Conservation (phyloP, 2,888 invertebrate genomes). For the Lacanobia oleracea region DNA sequence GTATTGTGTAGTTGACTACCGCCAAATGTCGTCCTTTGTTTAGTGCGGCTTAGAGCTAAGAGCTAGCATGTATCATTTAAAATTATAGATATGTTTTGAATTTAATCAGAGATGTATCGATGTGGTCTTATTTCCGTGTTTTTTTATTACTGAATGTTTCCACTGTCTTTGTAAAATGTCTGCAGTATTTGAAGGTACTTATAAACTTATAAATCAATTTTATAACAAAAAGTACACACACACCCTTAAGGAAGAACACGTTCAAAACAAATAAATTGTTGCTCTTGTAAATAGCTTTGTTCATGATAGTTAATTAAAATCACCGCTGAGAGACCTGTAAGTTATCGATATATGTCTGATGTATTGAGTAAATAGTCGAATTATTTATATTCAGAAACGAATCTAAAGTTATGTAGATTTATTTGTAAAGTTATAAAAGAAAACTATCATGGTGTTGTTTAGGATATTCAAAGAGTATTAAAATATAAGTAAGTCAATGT, state of each 20-base stretch:
- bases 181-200: not conserved
- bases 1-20: slow-evolving; percentile 60
- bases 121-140: not conserved
- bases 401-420: slow-evolving; percentile 59
- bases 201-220: not conserved
- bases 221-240: not conserved
- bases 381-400: slow-evolving; percentile 60
- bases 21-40: slow-evolving; percentile 61
- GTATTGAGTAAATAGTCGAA: slow-evolving; percentile 55
- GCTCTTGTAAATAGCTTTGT: not conserved
- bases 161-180: not conserved
- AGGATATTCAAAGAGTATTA: slow-evolving; percentile 65
- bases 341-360: slow-evolving; percentile 53
- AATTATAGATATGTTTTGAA: slow-evolving; percentile 23
- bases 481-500: slow-evolving; percentile 60
- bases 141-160: not conserved
- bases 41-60: slow-evolving; percentile 52
- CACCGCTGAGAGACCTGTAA: not conserved
- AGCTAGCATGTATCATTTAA: slow-evolving; percentile 28
- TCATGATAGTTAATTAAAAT: not conserved
- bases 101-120: slow-evolving; percentile 49
- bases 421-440: slow-evolving; percentile 47
- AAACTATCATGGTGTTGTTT: slow-evolving; percentile 63
- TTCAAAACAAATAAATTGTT: not conserved
- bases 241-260: too few relatives aligned